These are phyloP conservation scores for Notolepis coatsorum DNA, from an alignment of 2,797 vertebrate species.

Conservation along the genomic window DNA sequence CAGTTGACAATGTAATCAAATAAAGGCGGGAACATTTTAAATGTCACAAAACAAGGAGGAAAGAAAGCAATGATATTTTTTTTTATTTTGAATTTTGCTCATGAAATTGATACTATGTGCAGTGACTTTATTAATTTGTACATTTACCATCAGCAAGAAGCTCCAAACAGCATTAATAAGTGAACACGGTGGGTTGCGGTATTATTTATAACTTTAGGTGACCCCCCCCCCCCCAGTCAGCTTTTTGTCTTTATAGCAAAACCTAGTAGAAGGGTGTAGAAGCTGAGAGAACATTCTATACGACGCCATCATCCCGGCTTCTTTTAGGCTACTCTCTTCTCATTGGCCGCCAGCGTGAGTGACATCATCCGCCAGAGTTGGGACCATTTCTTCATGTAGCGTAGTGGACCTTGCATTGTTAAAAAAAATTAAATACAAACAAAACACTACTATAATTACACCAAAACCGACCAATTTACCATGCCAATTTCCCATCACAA, in stretches of 20 bases:
- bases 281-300: constrained; percentile 24
- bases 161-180: constrained; percentile 28
- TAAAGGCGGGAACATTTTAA: constrained; percentile 31
- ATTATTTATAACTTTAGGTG: background rate
- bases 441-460: constrained; percentile 43
- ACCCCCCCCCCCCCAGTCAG: constrained; percentile 19
- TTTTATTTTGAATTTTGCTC: constrained; percentile 60
- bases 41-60: constrained; percentile 21
- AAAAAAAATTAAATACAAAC: background rate
- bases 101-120: constrained; percentile 62
- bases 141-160: constrained; percentile 58
- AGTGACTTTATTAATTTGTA: constrained; percentile 66
- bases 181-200: background rate
- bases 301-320: constrained; percentile 40
- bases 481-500: constrained; percentile 60
- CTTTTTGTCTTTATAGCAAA: constrained; percentile 30
- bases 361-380: constrained; percentile 33
- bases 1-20: constrained; percentile 22
- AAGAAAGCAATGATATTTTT: constrained; percentile 24
- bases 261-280: constrained; percentile 24
- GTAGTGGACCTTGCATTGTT: constrained; percentile 29
- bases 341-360: constrained; percentile 41
- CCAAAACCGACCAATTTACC: constrained; percentile 59
- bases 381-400: constrained; percentile 39
- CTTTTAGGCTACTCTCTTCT: constrained; percentile 48